Percentiles rank a stretch among this genome's conserved stretches.
Evolutionary conservation across 2,797 vertebrate species (phyloP).

Genomic region (Anisognathus igniventris): DNA sequence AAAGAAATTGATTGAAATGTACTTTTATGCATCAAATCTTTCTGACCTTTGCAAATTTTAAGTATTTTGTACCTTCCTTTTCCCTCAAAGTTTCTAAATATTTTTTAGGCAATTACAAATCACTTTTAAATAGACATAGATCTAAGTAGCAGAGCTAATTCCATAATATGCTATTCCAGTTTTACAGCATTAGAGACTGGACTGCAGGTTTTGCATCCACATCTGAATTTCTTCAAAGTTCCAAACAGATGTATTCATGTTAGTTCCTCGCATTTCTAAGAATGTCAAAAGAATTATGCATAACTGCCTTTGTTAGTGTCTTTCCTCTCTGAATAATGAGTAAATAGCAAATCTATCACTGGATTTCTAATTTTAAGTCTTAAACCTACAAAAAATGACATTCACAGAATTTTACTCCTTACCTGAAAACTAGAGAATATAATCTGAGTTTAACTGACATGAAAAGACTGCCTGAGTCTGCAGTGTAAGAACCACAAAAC

Average conservation of each 20-base stretch:
- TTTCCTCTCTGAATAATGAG: background rate
- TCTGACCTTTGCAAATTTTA: background rate
- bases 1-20: slow-evolving; percentile 13
- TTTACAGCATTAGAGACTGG: background rate
- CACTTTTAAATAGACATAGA: slow-evolving; percentile 17
- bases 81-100: background rate
- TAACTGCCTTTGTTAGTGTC: background rate
- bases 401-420: background rate
- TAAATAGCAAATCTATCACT: background rate
- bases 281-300: background rate
- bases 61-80: background rate
- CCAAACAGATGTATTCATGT: background rate
- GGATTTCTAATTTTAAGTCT: background rate
- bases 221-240: slow-evolving; percentile 7
- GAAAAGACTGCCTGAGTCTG: background rate
- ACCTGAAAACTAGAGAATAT: background rate
- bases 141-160: background rate
- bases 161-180: background rate
- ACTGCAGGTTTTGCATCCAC: background rate
- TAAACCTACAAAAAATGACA: background rate
- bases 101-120: background rate
- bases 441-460: background rate
- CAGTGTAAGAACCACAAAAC: background rate
- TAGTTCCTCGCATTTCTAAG: background rate
- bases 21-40: background rate